phyloP scores from a whole-genome alignment of 1,140 invertebrate species.

The Achroia grisella region DNA sequence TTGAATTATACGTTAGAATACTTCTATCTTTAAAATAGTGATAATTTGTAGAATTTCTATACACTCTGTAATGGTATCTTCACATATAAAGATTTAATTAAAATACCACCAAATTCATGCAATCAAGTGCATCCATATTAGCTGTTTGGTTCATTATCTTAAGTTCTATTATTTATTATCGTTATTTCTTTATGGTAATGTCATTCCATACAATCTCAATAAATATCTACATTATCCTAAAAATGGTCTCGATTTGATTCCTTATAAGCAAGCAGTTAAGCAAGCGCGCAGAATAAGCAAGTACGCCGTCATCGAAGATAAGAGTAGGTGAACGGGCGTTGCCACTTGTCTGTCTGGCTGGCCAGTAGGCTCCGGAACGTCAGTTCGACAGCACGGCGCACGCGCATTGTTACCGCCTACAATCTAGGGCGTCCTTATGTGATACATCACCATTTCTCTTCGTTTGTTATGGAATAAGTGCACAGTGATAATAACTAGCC shows the following conservation, averaged over 20 bases:
- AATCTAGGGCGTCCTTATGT: slow-evolving; percentile 50
- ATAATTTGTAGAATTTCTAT: too few species aligned
- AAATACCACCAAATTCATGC: too few species aligned
- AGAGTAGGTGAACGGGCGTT: slow-evolving; percentile 56
- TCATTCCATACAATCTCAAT: too few species aligned
- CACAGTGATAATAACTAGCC: slow-evolving; percentile 34
- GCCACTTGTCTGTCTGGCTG: slow-evolving; percentile 25
- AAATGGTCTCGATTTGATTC: neutral
- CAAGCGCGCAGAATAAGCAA: slow-evolving; percentile 31
- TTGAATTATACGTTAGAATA: too few species aligned
- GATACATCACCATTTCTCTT: slow-evolving; percentile 45
- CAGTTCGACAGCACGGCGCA: slow-evolving; percentile 42
- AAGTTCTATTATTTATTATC: neutral
- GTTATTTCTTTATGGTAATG: neutral
- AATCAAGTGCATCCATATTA: too few species aligned
- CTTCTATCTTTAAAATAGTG: too few species aligned
- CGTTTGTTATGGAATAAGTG: slow-evolving; percentile 49
- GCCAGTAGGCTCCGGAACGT: slow-evolving; percentile 55
- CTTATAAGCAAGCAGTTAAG: slow-evolving; percentile 30
- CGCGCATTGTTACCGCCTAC: slow-evolving; percentile 26
- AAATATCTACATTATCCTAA: too few species aligned
- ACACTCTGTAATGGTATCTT: too few species aligned
- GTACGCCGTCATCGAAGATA: slow-evolving; percentile 49
- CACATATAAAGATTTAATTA: too few species aligned
- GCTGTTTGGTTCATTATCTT: too few species aligned